These are phyloP conservation scores for Acipenser oxyrinchus DNA, from an alignment of 2,797 vertebrate genomes.

Conservation along the genomic window DNA sequence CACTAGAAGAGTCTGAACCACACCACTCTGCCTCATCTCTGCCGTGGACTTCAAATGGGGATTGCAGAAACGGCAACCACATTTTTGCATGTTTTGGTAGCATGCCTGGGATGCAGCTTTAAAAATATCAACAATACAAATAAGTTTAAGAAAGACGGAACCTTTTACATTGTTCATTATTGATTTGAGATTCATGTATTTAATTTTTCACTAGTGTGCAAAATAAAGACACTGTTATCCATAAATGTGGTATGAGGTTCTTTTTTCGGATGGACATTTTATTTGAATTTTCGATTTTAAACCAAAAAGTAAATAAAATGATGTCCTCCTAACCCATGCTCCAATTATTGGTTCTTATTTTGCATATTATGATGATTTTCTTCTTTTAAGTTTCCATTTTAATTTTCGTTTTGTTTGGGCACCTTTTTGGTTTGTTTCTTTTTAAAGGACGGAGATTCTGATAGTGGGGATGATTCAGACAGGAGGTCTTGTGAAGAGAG, in stretches of 20 bases:
- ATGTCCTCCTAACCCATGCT: constrained; percentile 22
- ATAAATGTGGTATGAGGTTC: too few species aligned
- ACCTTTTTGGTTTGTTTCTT: constrained; percentile 74
- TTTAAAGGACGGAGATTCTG: constrained; percentile 99
- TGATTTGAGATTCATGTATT: constrained; percentile 49
- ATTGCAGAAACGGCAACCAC: constrained; percentile 44
- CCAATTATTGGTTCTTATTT: constrained; percentile 52
- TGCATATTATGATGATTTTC: constrained; percentile 60
- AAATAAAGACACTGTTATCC: constrained; percentile 50
- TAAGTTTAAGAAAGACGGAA: constrained; percentile 41
- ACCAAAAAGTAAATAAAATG: constrained; percentile 18
- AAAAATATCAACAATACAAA: constrained; percentile 34
- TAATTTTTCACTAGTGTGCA: constrained; percentile 66
- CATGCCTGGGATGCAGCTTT: constrained; percentile 63
- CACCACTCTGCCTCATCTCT: constrained; percentile 34
- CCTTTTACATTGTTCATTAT: constrained; percentile 38
- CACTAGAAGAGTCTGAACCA: constrained; percentile 51
- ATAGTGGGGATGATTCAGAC: constrained; percentile 99
- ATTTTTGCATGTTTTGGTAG: constrained; percentile 68
- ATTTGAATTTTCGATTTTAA: too few species aligned
- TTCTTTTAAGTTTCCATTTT: constrained; percentile 76
- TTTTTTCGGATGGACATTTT: too few species aligned
- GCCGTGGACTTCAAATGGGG: constrained; percentile 51
- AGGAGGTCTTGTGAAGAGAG: constrained; percentile 99
- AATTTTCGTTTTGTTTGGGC: constrained; percentile 82